Evolutionary conservation across 2,113 vertebrate genomes (phyloP).

Genomic region (Brachypodius melanocephalos): DNA sequence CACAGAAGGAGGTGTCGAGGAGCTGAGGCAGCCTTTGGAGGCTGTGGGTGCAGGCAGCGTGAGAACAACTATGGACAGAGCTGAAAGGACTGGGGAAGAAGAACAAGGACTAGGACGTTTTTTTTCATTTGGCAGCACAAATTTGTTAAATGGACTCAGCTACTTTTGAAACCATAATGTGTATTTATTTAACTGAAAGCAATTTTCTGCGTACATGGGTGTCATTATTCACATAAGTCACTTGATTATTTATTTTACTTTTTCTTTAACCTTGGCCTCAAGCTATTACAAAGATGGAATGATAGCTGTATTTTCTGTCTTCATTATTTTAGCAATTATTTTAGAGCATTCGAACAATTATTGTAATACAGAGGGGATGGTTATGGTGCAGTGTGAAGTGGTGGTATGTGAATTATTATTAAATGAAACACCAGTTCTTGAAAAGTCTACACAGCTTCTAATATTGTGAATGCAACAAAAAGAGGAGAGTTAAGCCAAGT

Average conservation of each 20-base stretch:
- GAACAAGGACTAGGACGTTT: not conserved
- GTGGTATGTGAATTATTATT: not conserved
- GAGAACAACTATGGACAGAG: not conserved
- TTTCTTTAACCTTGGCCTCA: not conserved
- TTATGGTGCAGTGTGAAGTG: not conserved
- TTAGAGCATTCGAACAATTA: not conserved
- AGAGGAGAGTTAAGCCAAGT: not conserved
- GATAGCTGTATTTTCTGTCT: not conserved
- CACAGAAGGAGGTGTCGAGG: not conserved
- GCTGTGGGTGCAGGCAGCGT: not conserved
- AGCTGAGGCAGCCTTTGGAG: not conserved
- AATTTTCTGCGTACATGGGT: not conserved
- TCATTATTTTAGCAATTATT: not conserved
- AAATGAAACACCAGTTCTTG: not conserved
- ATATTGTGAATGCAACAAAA: not conserved
- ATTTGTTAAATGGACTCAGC: not conserved
- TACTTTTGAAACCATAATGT: not conserved
- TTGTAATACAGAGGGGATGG: not conserved
- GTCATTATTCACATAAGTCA: not conserved
- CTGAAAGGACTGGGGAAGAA: not conserved
- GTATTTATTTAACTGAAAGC: not conserved
- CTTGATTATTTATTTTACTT: not conserved
- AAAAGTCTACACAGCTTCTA: not conserved
- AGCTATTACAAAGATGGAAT: not conserved
- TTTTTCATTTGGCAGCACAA: not conserved